Conservation (phyloP, 2,113 vertebrate species). For the Acinonyx jubatus region DNA sequence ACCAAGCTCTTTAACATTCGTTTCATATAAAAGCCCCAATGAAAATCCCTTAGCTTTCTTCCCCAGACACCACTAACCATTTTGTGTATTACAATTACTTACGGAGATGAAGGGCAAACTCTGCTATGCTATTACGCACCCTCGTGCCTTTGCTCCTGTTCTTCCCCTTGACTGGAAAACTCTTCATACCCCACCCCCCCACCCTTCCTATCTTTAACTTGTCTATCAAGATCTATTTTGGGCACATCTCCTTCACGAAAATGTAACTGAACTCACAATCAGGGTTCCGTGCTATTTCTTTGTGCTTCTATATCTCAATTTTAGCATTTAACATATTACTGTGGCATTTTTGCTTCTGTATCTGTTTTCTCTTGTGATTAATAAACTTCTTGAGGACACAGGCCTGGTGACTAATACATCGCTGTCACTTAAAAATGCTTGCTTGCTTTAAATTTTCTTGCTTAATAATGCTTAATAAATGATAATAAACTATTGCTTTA, state of each 20-base stretch:
- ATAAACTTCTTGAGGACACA: background rate
- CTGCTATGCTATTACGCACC: background rate
- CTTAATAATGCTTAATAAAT: background rate
- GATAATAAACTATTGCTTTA: background rate
- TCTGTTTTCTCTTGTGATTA: background rate
- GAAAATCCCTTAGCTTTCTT: background rate
- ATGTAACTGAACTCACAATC: background rate
- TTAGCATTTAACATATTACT: background rate
- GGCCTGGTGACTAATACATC: background rate
- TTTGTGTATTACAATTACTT: background rate
- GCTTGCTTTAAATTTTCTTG: background rate
- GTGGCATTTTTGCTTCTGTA: background rate
- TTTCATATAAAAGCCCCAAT: background rate
- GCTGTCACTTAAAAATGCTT: conserved; percentile 2
- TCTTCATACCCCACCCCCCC: background rate
- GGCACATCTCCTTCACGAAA: background rate
- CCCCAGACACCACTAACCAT: background rate
- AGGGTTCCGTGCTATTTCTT: background rate
- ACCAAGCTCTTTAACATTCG: background rate
- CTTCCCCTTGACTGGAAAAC: background rate
- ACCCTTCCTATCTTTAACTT: background rate
- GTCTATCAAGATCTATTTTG: background rate
- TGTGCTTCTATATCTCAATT: background rate
- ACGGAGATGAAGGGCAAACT: background rate
- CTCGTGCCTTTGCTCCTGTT: background rate